Evolutionary conservation across 2,888 invertebrate genomes (phyloP), one percentile per base, ranked within the genome.

Genomic region (Itoplectis maculator): DNA sequence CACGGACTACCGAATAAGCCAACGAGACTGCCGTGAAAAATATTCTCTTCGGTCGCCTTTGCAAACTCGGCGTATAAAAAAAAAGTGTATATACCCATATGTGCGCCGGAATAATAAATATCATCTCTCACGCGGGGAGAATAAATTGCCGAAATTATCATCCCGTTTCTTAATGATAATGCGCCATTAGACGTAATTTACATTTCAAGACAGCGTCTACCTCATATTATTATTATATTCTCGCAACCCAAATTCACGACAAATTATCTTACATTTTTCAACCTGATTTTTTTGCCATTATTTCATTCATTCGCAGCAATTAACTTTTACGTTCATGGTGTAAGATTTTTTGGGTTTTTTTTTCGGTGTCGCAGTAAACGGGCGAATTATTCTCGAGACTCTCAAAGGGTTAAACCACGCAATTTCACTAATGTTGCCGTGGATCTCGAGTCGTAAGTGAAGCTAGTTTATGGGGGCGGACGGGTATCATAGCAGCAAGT

Each of bases 1-100:
- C 42, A 54, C 70, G 13, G 42, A n/a, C 23, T 70, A 23, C 54
- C n/a, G 42, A 70, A 56, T 69, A 29, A 69, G 40, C 42, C 47
- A 47, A 35, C 59, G 35, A 13, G 20, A 49, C 47, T 47, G 5
- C 37, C 35, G n/a, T 5, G 35, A n/a, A 47, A 49, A 61, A 61
- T 35, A 15, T 61, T 47, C 6, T 35, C 18, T 11, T 49, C n/a
- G n/a, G n/a, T n/a, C 20, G 37, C 8, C 13, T 35, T 13, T 18
- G 9, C 29, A 8, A 40, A 35, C 7, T 15, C 61, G 9, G 15
- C 6, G 18, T 15, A 45, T 29, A 72, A 54, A 13, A 51, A 54
- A 29, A 29, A 29, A n/a, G n/a, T n/a, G n/a, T n/a, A n/a, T n/a
- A n/a, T n/a, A n/a, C n/a, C n/a, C n/a, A n/a, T n/a, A n/a, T n/a